Evolutionary conservation across 2,797 vertebrate species (phyloP).

Genomic region (Chelon labrosus): DNA sequence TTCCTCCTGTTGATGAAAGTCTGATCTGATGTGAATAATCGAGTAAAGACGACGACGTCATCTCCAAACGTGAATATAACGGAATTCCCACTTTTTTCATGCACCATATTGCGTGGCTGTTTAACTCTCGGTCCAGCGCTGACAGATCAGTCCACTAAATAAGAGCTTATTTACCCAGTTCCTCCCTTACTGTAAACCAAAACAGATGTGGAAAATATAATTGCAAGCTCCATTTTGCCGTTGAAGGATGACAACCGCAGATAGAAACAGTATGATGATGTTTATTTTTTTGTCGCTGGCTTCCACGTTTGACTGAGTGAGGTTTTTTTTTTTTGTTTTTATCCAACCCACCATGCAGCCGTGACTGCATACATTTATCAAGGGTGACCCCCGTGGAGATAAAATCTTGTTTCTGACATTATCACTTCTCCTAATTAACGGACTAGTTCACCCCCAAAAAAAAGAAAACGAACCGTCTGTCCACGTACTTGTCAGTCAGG

Average conservation of each 20-base stretch:
- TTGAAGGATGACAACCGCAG: constrained; percentile 35
- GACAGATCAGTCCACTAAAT: constrained; percentile 32
- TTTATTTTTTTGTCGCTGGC: constrained; percentile 32
- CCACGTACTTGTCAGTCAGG: constrained; percentile 11
- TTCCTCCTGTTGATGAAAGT: not conserved
- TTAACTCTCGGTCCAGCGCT: constrained; percentile 12
- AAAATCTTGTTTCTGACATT: constrained; percentile 13
- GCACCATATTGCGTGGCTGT: not conserved
- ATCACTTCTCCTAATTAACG: constrained; percentile 24
- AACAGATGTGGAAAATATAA: constrained; percentile 46
- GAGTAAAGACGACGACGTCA: not conserved
- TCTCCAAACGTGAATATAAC: constrained; percentile 7
- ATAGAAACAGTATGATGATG: constrained; percentile 26
- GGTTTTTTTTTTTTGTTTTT: not conserved
- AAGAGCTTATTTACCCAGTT: constrained; percentile 20
- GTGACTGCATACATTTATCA: not conserved
- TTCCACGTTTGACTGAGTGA: not conserved
- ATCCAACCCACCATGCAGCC: not conserved
- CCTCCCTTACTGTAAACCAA: constrained; percentile 36
- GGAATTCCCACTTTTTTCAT: not conserved
- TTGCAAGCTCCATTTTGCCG: constrained; percentile 31
- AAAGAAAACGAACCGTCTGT: constrained; percentile 13
- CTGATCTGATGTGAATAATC: not conserved
- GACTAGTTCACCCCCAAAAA: not conserved
- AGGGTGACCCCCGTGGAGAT: constrained; percentile 44